Evolutionary conservation across 2,113 vertebrate species (phyloP), one percentile per base, ranked within the genome.

Genomic region (Centropristis striata): DNA sequence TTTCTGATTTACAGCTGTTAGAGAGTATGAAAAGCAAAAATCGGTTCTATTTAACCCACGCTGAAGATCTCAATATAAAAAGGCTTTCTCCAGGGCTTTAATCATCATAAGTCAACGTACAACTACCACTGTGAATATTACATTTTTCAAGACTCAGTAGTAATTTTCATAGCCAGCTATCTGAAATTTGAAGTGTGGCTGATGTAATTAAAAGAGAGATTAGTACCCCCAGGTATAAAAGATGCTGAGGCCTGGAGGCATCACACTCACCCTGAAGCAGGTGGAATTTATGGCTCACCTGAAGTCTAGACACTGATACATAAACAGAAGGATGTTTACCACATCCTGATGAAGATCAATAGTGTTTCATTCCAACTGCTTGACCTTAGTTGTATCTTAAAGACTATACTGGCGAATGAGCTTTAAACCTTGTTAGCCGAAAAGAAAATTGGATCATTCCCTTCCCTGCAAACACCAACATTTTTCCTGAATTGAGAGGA

Each of bases 401-500:
- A 78, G 9, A 78, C 37, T 71, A 12, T 16, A 12, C 51, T 28
- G 0, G 25, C 3, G n/a, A 57, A 25, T 41, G 70, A 75, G 71
- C 39, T 47, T 36, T 37, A 51, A 71, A 85, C 53, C 74, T 81
- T 15, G 16, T 74, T 81, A 27, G 63, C 58, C 63, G 63, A 73
- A 41, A 69, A 15, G 44, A 32, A 61, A 78, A 75, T 59, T 68
- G 58, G 68, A 54, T 77, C 15, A 20, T 81, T 79, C 14, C 21
- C 59, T 72, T 68, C 36, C 10, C 5, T 1, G 59, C 20, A 78
- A 82, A 66, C 50, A 46, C 15, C 23, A 50, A 49, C 3, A 55
- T 65, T 71, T 51, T 54, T 44, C 64, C 10, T 20, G 11, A 42
- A 69, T 28, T 73, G 54, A 64, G 49, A 49, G 57, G 65, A 44